A percentile compares a stretch with the other conserved stretches of the same genome.
These are phyloP conservation scores for Haliclona indistincta DNA, from an alignment of 37 sponge, comb jelly and placozoan genomes.

Conservation along the genomic window DNA sequence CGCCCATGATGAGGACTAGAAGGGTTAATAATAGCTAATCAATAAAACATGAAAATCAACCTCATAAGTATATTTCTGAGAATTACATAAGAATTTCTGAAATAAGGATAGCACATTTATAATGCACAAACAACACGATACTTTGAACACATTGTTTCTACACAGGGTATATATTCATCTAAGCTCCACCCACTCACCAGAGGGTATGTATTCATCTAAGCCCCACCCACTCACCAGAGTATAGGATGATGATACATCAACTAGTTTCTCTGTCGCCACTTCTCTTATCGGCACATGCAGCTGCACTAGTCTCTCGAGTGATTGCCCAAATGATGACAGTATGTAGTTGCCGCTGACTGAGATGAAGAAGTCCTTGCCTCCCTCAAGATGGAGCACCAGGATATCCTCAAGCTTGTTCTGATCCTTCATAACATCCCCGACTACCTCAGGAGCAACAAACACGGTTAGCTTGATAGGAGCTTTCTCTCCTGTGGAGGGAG, in stretches of 20 bases:
- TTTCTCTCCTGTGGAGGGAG: slow-evolving; percentile 21
- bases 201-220: too few relatives aligned
- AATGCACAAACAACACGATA: too few relatives aligned
- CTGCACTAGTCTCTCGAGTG: slow-evolving; percentile 69
- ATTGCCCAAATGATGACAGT: slow-evolving; percentile 78
- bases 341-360: slow-evolving; percentile 76
- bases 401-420: slow-evolving; percentile 80
- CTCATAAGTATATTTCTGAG: neutral
- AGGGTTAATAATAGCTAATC: neutral
- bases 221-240: neutral
- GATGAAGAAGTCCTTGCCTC: slow-evolving; percentile 89
- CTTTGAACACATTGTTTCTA: too few relatives aligned
- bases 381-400: slow-evolving; percentile 85
- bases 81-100: too few relatives aligned
- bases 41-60: neutral
- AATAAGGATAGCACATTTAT: too few relatives aligned
- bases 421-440: slow-evolving; percentile 39
- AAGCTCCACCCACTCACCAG: too few relatives aligned
- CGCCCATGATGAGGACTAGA: slow-evolving; percentile 56
- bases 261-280: slow-evolving; percentile 51
- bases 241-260: slow-evolving; percentile 51
- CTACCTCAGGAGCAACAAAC: slow-evolving; percentile 43
- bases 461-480: slow-evolving; percentile 39
- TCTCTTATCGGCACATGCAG: slow-evolving; percentile 66
- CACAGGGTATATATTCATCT: too few relatives aligned